phyloP scores from a whole-genome alignment of 2,113 vertebrate species.

The Vidua chalybeata region DNA sequence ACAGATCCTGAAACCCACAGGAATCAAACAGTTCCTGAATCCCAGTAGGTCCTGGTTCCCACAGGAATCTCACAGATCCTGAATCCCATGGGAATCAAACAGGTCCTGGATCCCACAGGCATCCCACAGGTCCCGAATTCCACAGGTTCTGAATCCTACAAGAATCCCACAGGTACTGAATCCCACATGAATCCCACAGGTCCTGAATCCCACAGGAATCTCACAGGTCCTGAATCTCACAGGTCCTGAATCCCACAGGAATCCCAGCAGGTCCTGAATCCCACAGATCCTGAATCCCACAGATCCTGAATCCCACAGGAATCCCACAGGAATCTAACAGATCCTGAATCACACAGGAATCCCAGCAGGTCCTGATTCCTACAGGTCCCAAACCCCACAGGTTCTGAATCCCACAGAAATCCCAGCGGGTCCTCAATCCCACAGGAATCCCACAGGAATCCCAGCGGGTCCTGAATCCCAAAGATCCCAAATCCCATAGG shows the following conservation, averaged over 20 bases:
- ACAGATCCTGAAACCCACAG: neutral
- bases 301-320: accelerated
- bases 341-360: neutral
- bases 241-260: no score
- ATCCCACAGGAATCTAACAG: neutral
- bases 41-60: neutral
- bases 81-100: neutral
- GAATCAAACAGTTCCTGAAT: neutral
- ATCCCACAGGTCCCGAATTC: neutral
- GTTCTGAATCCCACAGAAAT: neutral
- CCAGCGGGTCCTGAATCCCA: neutral
- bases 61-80: neutral
- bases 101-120: no score
- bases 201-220: neutral
- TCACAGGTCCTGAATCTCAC: no score
- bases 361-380: no score
- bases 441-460: neutral
- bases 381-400: neutral
- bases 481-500: neutral
- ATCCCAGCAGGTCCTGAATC: no score
- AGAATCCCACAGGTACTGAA: neutral
- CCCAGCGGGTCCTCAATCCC: neutral
- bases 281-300: neutral
- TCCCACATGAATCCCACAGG: neutral
- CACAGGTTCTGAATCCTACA: neutral